Percentiles rank a stretch among this genome's conserved stretches.
Conservation (phyloP, 2,888 invertebrate species). For the Cheilosia variabilis region DNA sequence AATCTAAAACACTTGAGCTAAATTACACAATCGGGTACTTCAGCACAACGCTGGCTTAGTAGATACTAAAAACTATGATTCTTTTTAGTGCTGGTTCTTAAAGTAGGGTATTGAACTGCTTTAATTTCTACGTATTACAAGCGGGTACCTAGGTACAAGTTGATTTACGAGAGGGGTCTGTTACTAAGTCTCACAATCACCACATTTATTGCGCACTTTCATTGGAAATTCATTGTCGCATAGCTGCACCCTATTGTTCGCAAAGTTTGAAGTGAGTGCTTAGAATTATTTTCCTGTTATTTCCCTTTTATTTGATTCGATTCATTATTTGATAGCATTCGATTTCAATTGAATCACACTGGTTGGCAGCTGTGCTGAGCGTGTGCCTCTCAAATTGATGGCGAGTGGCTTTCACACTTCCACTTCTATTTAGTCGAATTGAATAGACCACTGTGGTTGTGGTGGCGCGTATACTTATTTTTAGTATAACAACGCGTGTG, state of each 20-base stretch:
- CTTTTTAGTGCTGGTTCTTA: neutral
- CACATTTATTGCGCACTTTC: neutral
- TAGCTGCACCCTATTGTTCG: constrained; percentile 1
- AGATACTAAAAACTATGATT: neutral
- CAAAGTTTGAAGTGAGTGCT: neutral
- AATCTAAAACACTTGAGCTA: too few species aligned
- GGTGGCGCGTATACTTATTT: constrained; percentile 1
- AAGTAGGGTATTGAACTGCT: neutral
- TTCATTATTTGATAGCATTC: constrained; percentile 14
- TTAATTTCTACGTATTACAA: neutral
- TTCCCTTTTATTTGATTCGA: constrained; percentile 4
- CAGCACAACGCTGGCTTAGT: too few species aligned
- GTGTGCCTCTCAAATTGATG: constrained; percentile 1
- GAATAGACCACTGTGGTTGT: neutral
- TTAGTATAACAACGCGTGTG: constrained; percentile 17
- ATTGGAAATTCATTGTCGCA: neutral
- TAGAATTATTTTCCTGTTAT: neutral
- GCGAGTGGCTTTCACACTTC: constrained; percentile 9
- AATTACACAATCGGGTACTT: too few species aligned
- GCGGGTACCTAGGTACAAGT: too few species aligned
- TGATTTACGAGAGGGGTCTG: neutral
- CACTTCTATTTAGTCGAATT: neutral
- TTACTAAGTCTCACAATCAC: neutral
- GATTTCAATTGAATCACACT: constrained; percentile 15
- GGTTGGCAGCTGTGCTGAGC: neutral